A percentile compares a stretch with the other conserved stretches of the same genome.
These are phyloP conservation scores for Cylindroiulus punctatus DNA, from an alignment of 2,888 invertebrate genomes.

Conservation along the genomic window DNA sequence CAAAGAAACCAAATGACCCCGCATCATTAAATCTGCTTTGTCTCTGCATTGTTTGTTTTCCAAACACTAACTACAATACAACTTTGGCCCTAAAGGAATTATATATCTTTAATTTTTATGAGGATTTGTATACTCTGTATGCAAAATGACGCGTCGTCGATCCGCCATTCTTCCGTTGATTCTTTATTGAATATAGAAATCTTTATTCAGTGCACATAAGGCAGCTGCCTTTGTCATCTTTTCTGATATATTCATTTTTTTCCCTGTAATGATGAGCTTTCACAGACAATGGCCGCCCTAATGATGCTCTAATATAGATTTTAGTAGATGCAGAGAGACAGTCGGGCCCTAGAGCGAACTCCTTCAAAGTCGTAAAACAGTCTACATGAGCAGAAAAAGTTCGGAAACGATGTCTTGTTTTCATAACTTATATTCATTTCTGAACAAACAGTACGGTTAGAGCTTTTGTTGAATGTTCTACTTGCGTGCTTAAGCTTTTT, in stretches of 20 bases:
- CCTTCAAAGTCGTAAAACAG: constrained; percentile 44
- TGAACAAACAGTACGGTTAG: background rate
- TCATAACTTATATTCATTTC: background rate
- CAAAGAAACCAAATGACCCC: background rate
- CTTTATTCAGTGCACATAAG: constrained; percentile 48
- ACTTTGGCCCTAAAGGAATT: background rate
- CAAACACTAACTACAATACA: background rate
- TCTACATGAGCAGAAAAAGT: background rate
- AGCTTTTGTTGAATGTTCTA: background rate
- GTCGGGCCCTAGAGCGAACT: constrained; percentile 4
- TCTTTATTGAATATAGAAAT: constrained; percentile 47
- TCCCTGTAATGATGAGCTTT: constrained; percentile 5
- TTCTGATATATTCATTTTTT: constrained; percentile 48
- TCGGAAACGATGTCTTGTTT: constrained; percentile 19
- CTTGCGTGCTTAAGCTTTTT: background rate
- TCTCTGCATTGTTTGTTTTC: background rate
- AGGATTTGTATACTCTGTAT: background rate
- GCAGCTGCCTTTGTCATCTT: constrained; percentile 52
- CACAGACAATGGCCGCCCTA: constrained; percentile 35
- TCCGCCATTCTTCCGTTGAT: background rate
- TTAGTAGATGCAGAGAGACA: constrained; percentile 39
- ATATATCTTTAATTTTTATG: constrained; percentile 2
- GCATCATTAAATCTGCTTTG: background rate
- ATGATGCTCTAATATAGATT: constrained; percentile 46
- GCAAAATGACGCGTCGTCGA: background rate